Percentiles rank a stretch among this genome's conserved stretches.
Evolutionary conservation across 2,113 vertebrate genomes (phyloP).

Genomic region (Atlantisia rogersi): DNA sequence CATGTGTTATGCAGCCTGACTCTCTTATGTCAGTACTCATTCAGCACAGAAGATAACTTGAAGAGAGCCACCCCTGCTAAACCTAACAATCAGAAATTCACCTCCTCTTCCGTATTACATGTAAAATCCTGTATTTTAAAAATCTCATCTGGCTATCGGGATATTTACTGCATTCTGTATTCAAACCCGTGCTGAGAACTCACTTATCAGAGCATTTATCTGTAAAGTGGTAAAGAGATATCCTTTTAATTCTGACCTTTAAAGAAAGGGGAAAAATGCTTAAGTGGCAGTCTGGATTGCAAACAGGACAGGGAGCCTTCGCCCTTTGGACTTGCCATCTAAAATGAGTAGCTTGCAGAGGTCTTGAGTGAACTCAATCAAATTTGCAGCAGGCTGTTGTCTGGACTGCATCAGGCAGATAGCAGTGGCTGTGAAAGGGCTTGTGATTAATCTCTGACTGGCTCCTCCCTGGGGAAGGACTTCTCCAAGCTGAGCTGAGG

Average conservation of each 20-base stretch:
- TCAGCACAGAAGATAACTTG: neutral
- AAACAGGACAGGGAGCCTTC: neutral
- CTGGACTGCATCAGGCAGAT: neutral
- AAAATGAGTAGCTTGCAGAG: neutral
- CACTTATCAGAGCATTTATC: neutral
- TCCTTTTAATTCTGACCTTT: slow-evolving; percentile 35
- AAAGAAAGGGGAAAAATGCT: neutral
- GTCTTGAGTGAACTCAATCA: neutral
- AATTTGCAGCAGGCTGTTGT: neutral
- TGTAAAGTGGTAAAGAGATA: neutral
- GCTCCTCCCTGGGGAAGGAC: neutral
- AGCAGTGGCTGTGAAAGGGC: neutral
- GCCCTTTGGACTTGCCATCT: neutral
- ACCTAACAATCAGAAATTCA: slow-evolving; percentile 3
- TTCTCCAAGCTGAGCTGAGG: neutral
- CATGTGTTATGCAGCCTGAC: neutral
- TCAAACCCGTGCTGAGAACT: neutral
- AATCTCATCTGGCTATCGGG: neutral
- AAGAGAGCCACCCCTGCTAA: neutral
- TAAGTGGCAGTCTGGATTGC: neutral
- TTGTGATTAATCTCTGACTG: neutral
- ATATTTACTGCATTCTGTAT: neutral
- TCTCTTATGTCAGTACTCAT: slow-evolving; percentile 12
- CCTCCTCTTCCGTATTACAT: neutral
- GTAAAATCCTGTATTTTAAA: neutral